Evolutionary conservation across 2,797 vertebrate genomes (phyloP), one percentile per base, ranked within the genome.

Genomic region (Sebastes hubbsi): DNA sequence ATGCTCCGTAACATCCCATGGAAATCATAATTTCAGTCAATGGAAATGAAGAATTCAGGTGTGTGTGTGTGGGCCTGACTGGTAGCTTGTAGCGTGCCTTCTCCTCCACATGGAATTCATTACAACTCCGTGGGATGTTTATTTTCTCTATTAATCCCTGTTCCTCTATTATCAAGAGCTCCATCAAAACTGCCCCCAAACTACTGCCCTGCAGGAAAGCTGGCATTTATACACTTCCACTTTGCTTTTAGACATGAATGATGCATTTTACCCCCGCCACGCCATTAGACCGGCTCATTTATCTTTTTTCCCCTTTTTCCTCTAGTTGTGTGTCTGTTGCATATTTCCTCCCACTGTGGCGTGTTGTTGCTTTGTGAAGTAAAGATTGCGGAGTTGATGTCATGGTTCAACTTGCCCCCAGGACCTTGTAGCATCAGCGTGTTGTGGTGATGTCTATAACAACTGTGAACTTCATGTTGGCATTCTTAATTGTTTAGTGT

Each of bases 131-230:
- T 85, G 86, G 88, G 90, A 91, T 93, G 95, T 95, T 95, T 95
- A 92, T 95, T 95, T 96, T 95, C 88, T 91, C 89, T 94, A 91
- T 95, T 95, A 96, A 94, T 89, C 88, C 85, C 77, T 87, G 87
- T 92, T 90, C 91, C 86, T 88, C 89, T 82, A 89, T 94, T 95
- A 94, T 95, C 91, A 91, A 89, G 87, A 91, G 84, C 77, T 88
- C 78, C 84, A 92, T 92, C 92, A 84, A 87, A 93, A 93, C 82
- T 66, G 89, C 91, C 89, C 90, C 87, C 75, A 91, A 93, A 94
- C 88, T 62, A 72, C 87, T 87, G 75, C 74, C 81, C 80, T 75
- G 66, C 78, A 91, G 89, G 87, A 66, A 60, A 61, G 49, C 70
- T 81, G 80, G 69, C 78, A 69, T 81, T 78, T 64, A 10, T 46